These are phyloP conservation scores for Ptiloglossa arizonensis DNA, from an alignment of 1,140 invertebrate genomes.

Conservation along the genomic window DNA sequence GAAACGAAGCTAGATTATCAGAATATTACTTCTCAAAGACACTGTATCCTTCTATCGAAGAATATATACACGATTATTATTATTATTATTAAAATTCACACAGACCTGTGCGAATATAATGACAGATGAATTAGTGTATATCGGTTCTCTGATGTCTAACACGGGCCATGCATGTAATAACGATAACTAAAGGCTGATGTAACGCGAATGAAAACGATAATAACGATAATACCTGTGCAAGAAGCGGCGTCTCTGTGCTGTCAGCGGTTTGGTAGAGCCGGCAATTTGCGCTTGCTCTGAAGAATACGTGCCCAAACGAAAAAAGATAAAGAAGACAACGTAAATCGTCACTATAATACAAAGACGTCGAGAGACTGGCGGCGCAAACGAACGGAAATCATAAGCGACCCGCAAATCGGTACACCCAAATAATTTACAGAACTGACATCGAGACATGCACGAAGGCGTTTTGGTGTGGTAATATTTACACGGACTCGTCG, in stretches of 20 bases:
- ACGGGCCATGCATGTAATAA: conserved; percentile 62
- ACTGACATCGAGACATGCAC: conserved; percentile 65
- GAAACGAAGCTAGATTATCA: too few relatives aligned
- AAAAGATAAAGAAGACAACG: conserved; percentile 78
- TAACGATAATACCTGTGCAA: conserved; percentile 81
- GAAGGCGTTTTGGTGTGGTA: conserved; percentile 29
- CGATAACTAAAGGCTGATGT: conserved; percentile 60
- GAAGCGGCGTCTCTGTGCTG: conserved; percentile 81
- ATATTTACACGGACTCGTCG: conserved; percentile 43
- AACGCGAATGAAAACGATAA: conserved; percentile 71
- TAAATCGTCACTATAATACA: conserved; percentile 75
- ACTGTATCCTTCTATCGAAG: neutral
- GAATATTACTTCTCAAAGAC: neutral
- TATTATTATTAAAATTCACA: neutral
- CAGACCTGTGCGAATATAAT: neutral
- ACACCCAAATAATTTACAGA: conserved; percentile 42
- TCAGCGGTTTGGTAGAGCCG: conserved; percentile 81
- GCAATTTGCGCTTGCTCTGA: conserved; percentile 82
- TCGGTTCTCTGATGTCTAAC: conserved; percentile 42
- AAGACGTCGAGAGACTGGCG: conserved; percentile 57
- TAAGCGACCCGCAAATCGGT: conserved; percentile 17
- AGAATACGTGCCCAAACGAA: conserved; percentile 80
- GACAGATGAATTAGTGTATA: conserved; percentile 8
- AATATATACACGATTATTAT: too few relatives aligned
- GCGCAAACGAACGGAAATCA: conserved; percentile 49